A percentile compares a stretch with the other conserved stretches of the same genome.
phyloP scores from a whole-genome alignment of 2,888 invertebrate genomes.

The Melieria picta region DNA sequence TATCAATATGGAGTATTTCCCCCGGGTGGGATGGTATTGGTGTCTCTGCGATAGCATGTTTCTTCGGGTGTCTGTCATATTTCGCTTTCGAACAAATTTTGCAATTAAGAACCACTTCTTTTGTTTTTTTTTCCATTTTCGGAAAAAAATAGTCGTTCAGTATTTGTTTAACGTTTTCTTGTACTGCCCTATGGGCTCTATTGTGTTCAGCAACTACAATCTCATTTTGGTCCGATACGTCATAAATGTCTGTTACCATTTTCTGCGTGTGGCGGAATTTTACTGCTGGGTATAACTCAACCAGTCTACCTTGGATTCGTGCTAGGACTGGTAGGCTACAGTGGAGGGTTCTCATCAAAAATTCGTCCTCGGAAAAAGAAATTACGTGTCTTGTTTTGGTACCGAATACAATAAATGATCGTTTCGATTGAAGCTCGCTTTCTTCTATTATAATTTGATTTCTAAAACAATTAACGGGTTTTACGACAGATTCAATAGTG shows the following conservation, averaged over 20 bases:
- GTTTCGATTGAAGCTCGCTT: slow-evolving; percentile 5
- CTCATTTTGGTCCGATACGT: slow-evolving; percentile 1
- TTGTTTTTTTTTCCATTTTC: slow-evolving; percentile 18
- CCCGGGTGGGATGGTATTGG: slow-evolving; percentile 27
- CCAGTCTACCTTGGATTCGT: slow-evolving; percentile 29
- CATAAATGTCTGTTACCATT: slow-evolving; percentile 25
- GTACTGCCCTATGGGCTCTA: background rate
- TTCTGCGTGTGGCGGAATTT: slow-evolving; percentile 27
- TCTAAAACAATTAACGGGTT: slow-evolving; percentile 43
- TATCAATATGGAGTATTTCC: background rate
- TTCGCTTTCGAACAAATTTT: slow-evolving; percentile 35
- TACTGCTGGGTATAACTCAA: slow-evolving; percentile 34
- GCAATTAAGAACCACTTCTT: slow-evolving; percentile 31
- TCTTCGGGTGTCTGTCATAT: slow-evolving; percentile 26
- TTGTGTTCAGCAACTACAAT: too few relatives aligned
- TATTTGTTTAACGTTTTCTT: background rate
- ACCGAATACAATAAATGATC: slow-evolving; percentile 32
- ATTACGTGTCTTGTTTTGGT: slow-evolving; percentile 36
- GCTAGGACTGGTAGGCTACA: slow-evolving; percentile 30
- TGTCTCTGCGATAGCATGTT: slow-evolving; percentile 29
- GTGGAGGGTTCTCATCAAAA: slow-evolving; percentile 16
- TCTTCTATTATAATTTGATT: slow-evolving; percentile 43
- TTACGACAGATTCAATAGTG: slow-evolving; percentile 41
- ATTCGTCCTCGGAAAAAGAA: slow-evolving; percentile 19
- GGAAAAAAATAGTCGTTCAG: background rate